Percentiles rank a stretch among this genome's conserved stretches.
Conservation (phyloP, 2,797 vertebrate species). For the Myotis planiceps region DNA sequence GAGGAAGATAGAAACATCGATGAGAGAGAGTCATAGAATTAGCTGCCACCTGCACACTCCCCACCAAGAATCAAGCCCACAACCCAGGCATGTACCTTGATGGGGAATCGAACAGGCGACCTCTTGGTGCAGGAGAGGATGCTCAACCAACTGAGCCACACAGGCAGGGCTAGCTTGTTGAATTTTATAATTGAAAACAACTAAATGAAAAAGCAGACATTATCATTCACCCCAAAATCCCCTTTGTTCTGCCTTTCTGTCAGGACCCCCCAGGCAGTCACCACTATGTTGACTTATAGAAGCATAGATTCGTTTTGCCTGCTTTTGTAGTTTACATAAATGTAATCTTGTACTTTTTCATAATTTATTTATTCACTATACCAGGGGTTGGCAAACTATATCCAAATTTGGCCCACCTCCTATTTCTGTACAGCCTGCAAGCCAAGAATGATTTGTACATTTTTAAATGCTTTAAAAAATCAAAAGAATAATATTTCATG, state of each 20-base stretch:
- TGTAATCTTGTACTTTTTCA: neutral
- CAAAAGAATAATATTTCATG: conserved; percentile 6
- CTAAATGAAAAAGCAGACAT: neutral
- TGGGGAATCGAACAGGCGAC: too few species aligned
- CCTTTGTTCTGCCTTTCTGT: neutral
- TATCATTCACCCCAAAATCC: neutral
- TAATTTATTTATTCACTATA: neutral
- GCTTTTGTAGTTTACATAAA: neutral
- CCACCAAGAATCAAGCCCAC: too few species aligned
- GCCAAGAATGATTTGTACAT: conserved; percentile 16
- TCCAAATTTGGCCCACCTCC: neutral
- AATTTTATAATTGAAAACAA: neutral
- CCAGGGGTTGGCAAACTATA: neutral
- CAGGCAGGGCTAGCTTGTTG: neutral
- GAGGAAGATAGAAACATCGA: too few species aligned
- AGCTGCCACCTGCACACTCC: too few species aligned
- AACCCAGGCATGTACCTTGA: too few species aligned
- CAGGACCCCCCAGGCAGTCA: neutral
- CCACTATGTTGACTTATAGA: neutral
- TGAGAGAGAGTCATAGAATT: too few species aligned
- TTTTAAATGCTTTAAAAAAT: conserved; percentile 33
- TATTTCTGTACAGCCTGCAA: neutral
- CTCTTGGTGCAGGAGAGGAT: too few species aligned
- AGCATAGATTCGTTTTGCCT: neutral
- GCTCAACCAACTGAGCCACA: too few species aligned